Evolutionary conservation across 2,888 invertebrate species (phyloP).

Genomic region (Drosophila percnosoma): DNA sequence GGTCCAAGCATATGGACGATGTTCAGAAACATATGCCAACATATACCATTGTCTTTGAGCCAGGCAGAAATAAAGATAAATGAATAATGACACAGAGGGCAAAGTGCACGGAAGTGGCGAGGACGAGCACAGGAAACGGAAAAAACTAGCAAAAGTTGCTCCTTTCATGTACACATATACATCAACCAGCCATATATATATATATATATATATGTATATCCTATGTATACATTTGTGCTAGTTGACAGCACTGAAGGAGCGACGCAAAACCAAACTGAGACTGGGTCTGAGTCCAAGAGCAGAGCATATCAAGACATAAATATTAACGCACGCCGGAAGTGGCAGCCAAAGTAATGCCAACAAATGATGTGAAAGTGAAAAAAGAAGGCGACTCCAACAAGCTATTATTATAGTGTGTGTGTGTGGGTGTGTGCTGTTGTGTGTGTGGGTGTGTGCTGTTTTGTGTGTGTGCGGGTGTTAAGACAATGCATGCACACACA

Average conservation of each 20-base stretch:
- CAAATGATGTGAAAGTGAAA: constrained; percentile 68
- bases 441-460: neutral
- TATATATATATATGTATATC: neutral
- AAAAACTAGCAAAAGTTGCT: constrained; percentile 57
- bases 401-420: neutral
- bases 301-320: constrained; percentile 54
- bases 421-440: neutral
- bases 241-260: constrained; percentile 7
- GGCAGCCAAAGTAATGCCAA: constrained; percentile 72
- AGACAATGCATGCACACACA: constrained; percentile 63
- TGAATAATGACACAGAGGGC: constrained; percentile 33
- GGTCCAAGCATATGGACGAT: constrained; percentile 43
- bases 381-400: constrained; percentile 5
- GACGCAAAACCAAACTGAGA: neutral
- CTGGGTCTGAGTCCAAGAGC: constrained; percentile 13
- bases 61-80: constrained; percentile 48
- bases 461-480: constrained; percentile 10
- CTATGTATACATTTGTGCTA: constrained; percentile 11
- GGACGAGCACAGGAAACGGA: constrained; percentile 48
- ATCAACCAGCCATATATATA: neutral
- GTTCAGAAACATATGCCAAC: constrained; percentile 44
- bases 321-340: constrained; percentile 69
- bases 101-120: constrained; percentile 56
- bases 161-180: constrained; percentile 34
- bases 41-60: constrained; percentile 22